Conservation (phyloP, 2,113 vertebrate species). For the Callocephalon fimbriatum region DNA sequence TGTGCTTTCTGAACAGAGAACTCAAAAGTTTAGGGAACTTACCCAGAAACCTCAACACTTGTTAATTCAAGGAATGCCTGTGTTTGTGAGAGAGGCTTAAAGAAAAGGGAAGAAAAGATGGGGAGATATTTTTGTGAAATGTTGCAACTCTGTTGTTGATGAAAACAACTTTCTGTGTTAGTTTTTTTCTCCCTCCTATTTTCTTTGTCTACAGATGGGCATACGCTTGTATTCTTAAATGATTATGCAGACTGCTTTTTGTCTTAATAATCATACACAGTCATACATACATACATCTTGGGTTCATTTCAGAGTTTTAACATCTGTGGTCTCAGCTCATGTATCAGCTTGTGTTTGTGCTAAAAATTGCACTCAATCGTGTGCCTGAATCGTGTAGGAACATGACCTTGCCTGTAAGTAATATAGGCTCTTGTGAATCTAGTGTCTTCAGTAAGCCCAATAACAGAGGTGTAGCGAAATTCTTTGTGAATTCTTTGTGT, state of each 20-base stretch:
- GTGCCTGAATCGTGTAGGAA: background rate
- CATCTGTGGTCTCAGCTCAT: background rate
- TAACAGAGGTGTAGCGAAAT: background rate
- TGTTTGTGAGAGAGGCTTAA: background rate
- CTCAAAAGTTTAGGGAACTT: background rate
- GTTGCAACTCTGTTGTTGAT: background rate
- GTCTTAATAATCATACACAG: background rate
- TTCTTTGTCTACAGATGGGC: background rate
- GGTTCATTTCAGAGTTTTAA: no score
- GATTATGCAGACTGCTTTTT: background rate
- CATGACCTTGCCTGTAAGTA: background rate
- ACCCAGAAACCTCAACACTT: background rate
- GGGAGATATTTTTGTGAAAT: background rate
- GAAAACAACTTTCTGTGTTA: background rate
- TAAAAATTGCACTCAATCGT: background rate
- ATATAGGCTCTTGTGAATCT: no score
- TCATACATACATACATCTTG: background rate
- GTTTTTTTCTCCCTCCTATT: fast-evolving
- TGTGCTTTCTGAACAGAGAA: background rate
- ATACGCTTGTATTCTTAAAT: background rate
- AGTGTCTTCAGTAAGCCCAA: background rate
- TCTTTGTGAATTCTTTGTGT: background rate
- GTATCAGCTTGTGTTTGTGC: background rate
- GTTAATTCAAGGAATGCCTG: background rate
- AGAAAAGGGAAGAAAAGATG: background rate